phyloP scores from a whole-genome alignment of 2,113 vertebrate species.

The Ptilorrhoa leucosticta region DNA sequence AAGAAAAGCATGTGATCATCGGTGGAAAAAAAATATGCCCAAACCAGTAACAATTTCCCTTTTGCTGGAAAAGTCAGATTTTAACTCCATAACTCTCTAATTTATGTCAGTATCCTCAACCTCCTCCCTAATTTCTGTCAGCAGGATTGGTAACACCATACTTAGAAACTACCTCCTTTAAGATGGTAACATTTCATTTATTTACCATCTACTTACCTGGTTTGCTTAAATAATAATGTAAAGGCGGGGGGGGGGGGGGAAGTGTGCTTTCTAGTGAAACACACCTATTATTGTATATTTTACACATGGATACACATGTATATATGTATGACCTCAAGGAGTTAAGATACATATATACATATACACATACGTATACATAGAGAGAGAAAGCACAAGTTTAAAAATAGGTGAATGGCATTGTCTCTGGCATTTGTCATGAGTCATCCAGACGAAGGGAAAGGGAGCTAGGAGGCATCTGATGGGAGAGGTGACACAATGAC shows the following conservation, averaged over 20 bases:
- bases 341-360: slow-evolving; percentile 80
- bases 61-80: neutral
- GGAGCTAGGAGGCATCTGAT: neutral
- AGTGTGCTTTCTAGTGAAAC: slow-evolving; percentile 42
- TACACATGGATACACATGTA: slow-evolving; percentile 76
- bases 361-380: slow-evolving; percentile 79
- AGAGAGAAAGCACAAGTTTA: slow-evolving; percentile 59
- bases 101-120: neutral
- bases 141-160: neutral
- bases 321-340: slow-evolving; percentile 74
- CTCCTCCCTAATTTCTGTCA: neutral
- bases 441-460: neutral
- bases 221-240: slow-evolving; percentile 13
- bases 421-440: slow-evolving; percentile 36
- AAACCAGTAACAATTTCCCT: neutral
- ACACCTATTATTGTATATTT: slow-evolving; percentile 51
- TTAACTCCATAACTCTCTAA: neutral
- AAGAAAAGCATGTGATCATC: slow-evolving; percentile 9
- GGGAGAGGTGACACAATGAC: neutral
- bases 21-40: neutral
- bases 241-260: neutral
- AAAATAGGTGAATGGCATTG: slow-evolving; percentile 22
- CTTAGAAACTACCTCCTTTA: slow-evolving; percentile 5
- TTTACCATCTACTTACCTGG: slow-evolving; percentile 73
- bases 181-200: slow-evolving; percentile 25